These are phyloP conservation scores for Melanotaenia pygmaea DNA, from an alignment of 2,797 vertebrate species.

Conservation along the genomic window DNA sequence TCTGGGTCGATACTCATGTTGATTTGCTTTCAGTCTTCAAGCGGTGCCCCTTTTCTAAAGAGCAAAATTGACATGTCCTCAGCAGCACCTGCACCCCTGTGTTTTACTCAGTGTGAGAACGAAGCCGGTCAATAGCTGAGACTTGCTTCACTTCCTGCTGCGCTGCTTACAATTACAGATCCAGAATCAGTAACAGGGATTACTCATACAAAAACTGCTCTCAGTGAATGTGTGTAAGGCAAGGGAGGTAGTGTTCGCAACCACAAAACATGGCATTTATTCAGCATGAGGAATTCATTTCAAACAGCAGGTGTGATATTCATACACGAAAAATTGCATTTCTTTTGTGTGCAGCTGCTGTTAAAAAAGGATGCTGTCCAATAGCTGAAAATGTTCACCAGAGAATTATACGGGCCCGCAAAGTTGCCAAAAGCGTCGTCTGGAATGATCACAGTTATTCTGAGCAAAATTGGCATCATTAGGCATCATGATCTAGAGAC, in stretches of 20 bases:
- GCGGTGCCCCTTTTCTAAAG: slow-evolving; percentile 77
- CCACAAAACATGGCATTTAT: slow-evolving; percentile 61
- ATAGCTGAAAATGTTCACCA: slow-evolving; percentile 32
- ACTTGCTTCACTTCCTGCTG: slow-evolving; percentile 75
- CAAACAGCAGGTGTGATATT: slow-evolving; percentile 66
- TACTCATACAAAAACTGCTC: slow-evolving; percentile 53
- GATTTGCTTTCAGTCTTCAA: slow-evolving; percentile 81
- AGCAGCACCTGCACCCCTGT: slow-evolving; percentile 71
- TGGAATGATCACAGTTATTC: slow-evolving; percentile 56
- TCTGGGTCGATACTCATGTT: slow-evolving; percentile 75
- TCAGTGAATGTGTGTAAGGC: slow-evolving; percentile 10
- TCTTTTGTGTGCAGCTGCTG: slow-evolving; percentile 55
- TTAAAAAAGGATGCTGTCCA: slow-evolving; percentile 51
- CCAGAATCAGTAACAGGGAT: slow-evolving; percentile 64
- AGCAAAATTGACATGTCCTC: slow-evolving; percentile 81
- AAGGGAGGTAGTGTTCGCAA: slow-evolving; percentile 41
- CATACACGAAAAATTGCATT: slow-evolving; percentile 61
- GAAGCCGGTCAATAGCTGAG: slow-evolving; percentile 68
- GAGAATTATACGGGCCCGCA: slow-evolving; percentile 48
- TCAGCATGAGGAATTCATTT: slow-evolving; percentile 61
- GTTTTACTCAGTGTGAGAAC: slow-evolving; percentile 70
- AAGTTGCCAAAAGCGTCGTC: slow-evolving; percentile 51
- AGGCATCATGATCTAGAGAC: slow-evolving; percentile 22
- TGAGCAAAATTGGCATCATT: slow-evolving; percentile 32
- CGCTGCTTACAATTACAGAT: slow-evolving; percentile 73